These are phyloP conservation scores for Parnassius glacialis DNA, from an alignment of 2,888 invertebrate genomes.

Conservation along the genomic window DNA sequence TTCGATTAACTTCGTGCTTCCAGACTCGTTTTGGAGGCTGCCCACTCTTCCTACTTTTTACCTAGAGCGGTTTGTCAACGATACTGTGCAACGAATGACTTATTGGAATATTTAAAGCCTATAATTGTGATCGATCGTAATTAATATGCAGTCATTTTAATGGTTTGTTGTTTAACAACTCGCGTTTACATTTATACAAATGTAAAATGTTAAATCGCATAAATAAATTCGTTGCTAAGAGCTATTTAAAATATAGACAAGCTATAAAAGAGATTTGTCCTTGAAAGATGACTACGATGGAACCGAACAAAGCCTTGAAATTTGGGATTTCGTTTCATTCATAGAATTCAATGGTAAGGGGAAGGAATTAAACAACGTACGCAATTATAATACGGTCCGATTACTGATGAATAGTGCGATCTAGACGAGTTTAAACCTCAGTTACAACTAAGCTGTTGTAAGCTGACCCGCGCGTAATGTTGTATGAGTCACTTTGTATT, in stretches of 20 bases:
- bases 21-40: conserved; percentile 42
- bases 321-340: conserved; percentile 19
- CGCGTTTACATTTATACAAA: conserved; percentile 6
- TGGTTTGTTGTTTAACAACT: conserved; percentile 4
- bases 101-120: conserved; percentile 47
- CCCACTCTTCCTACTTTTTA: conserved; percentile 40
- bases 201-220: conserved; percentile 5
- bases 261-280: neutral
- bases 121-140: conserved; percentile 51
- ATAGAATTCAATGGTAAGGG: conserved; percentile 2
- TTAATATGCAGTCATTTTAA: conserved; percentile 32
- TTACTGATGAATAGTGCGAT: conserved; percentile 36
- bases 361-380: neutral
- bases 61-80: conserved; percentile 35
- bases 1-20: conserved; percentile 35
- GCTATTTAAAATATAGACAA: no score
- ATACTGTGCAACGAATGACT: conserved; percentile 29
- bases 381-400: neutral
- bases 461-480: conserved; percentile 29
- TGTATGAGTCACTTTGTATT: conserved; percentile 62
- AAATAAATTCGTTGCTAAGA: conserved; percentile 5
- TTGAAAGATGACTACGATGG: neutral
- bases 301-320: no score
- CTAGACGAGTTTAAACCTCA: conserved; percentile 31
- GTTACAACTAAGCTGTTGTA: conserved; percentile 26